These are phyloP conservation scores for Coenonympha glycerion DNA, from an alignment of 2,888 invertebrate species.

Conservation along the genomic window DNA sequence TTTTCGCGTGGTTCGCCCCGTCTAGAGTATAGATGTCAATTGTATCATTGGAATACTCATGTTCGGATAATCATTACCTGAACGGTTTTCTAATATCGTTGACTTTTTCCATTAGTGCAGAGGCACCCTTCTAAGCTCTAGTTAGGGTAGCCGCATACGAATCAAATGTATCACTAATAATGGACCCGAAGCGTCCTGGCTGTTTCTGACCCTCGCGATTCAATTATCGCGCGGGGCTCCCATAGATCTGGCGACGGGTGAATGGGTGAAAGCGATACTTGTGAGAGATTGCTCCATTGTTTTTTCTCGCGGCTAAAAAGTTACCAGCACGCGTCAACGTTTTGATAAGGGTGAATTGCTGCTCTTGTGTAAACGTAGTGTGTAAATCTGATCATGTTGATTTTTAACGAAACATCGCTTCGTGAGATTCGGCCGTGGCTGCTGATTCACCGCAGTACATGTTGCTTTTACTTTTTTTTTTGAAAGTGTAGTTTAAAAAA, in stretches of 20 bases:
- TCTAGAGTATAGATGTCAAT: no score
- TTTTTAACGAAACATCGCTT: background rate
- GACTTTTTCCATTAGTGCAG: slow-evolving; percentile 20
- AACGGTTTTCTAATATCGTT: slow-evolving; percentile 20
- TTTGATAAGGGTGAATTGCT: slow-evolving; percentile 39
- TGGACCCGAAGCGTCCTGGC: slow-evolving; percentile 48
- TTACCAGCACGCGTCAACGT: slow-evolving; percentile 50
- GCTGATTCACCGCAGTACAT: background rate
- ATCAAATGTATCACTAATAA: slow-evolving; percentile 67
- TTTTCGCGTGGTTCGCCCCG: no score
- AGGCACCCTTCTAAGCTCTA: slow-evolving; percentile 30
- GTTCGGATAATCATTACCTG: no score
- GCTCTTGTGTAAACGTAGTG: slow-evolving; percentile 23
- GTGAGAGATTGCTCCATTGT: slow-evolving; percentile 76
- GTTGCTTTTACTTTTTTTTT: no score
- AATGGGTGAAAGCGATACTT: slow-evolving; percentile 74
- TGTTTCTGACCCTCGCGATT: slow-evolving; percentile 65
- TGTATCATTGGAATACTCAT: no score
- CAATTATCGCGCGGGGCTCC: slow-evolving; percentile 68
- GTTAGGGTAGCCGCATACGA: slow-evolving; percentile 51
- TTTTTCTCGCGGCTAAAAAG: slow-evolving; percentile 76
- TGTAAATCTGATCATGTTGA: slow-evolving; percentile 12
- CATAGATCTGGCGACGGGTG: slow-evolving; percentile 65
- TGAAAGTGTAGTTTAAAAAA: no score
- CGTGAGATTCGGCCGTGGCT: background rate